Evolutionary conservation across 2,888 invertebrate species (phyloP), one percentile per base, ranked within the genome.

Genomic region (Apeira syringaria): DNA sequence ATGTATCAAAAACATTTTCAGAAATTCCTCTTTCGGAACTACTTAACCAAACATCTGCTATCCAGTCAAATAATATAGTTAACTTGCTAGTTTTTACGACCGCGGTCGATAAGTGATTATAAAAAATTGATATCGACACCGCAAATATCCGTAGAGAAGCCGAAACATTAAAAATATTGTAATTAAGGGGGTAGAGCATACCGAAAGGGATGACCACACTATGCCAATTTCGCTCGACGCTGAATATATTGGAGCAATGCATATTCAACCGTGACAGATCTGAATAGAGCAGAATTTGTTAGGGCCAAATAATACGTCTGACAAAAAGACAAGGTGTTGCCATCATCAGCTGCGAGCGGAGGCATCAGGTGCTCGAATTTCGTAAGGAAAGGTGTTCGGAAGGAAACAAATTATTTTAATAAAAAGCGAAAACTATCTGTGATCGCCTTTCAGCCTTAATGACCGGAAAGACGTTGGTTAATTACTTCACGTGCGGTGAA

Each of bases 331-430:
- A 60, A 60, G 59, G 59, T 60, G 60, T 54, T 49, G 47, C 36
- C 45, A 37, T 47, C 50, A 53, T 58, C 60, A 54, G 53, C 53
- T 60, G 60, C 58, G 26, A 44, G 32, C 49, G 48, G 10, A 7
- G 1, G 20, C 52, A 56, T 61, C 61, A 60, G 64, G 61, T 61
- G 61, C 50, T 44, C 53, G 38, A 50, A 55, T 53, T 58, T 58
- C 44, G 50, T 53, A 50, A 45, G 46, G 53, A 56, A 63, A 64
- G 64, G 64, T 64, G 64, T 53, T 33, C 52, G 10, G 38, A 41
- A 48, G 52, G 49, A 52, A 53, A 53, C 53, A 52, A 49, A 43
- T 40, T 50, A 50, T 58, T 54, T 54, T 41, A 41, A 47, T 45
- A 53, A 47, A 48, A 53, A 46, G 45, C 45, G 45, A 40, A 40